Base-by-base conservation (phyloP, 1,140 invertebrate genomes). In the Danaus melanippus region DNA sequence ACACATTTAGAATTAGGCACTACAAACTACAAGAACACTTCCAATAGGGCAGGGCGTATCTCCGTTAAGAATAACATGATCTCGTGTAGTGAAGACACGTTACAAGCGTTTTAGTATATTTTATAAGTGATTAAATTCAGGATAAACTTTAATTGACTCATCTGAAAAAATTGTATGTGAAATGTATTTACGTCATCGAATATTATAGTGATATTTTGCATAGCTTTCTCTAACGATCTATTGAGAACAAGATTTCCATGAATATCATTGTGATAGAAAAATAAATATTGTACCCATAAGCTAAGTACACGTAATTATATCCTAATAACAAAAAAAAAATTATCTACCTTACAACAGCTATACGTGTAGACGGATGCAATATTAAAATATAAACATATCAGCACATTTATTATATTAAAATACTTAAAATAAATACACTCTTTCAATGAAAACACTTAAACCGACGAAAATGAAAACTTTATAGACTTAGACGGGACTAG, bases 401-500 rank as follows among this genome's bases (percentile, higher is more conserved):
- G 53, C 53, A 63, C 55, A 55, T 56, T 42, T 42, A 39, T 42
- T 56, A 54, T 52, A 60, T 11, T 54, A 58, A 62, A 42, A 49
- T 49, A n/a, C 46, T 53, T 53, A 59, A 62, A 67, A 61, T 60
- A 61, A 64, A 66, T 60, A 67, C 67, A 67, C 66, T 64, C 64
- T 65, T 57, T 59, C 56, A 54, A 59, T 60, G 54, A 58, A 66
- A 53, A 69, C 50, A 66, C 54, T 47, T 64, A 66, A 44, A 67
- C 56, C 60, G 55, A 50, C 50, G 52, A 59, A 67, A 63, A 40
- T 53, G 61, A 61, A 53, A 53, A 62, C 52, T 58, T 64, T 61
- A 60, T 69, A 73, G 76, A 79, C 74, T 79, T 75, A 76, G 74
- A 71, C 58, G 67, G 64, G 76, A 77, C 73, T 77, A 76, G 76